Percentiles rank a stretch among this genome's conserved stretches.
Conservation (phyloP, 2,888 invertebrate species). For the Chymomyza procnemis region DNA sequence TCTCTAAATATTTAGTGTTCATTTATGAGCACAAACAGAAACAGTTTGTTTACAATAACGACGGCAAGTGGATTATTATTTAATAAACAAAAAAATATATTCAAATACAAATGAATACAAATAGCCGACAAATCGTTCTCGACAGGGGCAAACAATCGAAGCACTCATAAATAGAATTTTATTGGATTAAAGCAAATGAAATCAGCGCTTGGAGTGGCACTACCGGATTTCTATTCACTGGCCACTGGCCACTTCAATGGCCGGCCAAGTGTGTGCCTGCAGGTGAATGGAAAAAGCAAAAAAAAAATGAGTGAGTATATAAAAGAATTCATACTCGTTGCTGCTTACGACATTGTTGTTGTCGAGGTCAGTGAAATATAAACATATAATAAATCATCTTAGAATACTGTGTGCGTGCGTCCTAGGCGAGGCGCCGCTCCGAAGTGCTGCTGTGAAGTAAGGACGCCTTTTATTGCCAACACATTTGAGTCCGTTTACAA, state of each 20-base stretch:
- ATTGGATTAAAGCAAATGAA: not conserved
- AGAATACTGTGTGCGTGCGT: conserved; percentile 13
- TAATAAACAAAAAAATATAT: not conserved
- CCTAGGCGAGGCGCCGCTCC: not conserved
- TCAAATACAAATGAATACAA: not conserved
- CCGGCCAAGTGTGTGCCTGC: not conserved
- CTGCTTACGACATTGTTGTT: conserved; percentile 21
- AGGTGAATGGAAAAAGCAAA: not conserved
- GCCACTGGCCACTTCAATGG: not conserved
- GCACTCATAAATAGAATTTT: conserved; percentile 2
- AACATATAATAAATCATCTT: conserved; percentile 67
- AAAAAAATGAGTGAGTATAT: not conserved
- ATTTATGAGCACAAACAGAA: not conserved
- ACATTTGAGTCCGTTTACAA: not conserved
- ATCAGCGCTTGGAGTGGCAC: not conserved
- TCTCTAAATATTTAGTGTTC: conserved; percentile 1
- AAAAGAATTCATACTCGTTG: conserved; percentile 13
- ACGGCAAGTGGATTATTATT: not conserved
- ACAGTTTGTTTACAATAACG: not conserved
- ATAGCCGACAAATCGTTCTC: not conserved
- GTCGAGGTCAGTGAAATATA: conserved; percentile 64
- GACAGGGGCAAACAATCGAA: not conserved
- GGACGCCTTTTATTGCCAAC: not conserved
- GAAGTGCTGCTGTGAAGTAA: not conserved
- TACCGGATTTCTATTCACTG: not conserved